A percentile compares a stretch with the other conserved stretches of the same genome.
Evolutionary conservation across 2,797 vertebrate species (phyloP).

Genomic region (Taenioides sp.): DNA sequence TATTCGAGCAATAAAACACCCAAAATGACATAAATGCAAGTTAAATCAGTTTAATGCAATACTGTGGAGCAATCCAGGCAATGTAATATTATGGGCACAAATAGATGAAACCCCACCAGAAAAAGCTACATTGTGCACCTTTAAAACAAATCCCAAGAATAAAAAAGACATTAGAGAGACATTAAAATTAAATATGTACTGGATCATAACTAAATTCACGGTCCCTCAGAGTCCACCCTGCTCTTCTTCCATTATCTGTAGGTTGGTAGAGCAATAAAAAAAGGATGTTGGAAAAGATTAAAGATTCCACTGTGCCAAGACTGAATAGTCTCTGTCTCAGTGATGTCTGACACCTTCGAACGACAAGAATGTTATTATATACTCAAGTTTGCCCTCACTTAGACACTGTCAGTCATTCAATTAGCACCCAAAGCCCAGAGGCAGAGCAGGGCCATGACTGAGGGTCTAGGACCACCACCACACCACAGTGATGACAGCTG

Average conservation of each 20-base stretch:
- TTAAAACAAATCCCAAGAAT: not conserved
- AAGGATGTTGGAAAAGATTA: constrained; percentile 19
- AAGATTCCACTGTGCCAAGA: constrained; percentile 32
- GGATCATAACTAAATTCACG: not conserved
- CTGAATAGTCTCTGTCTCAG: constrained; percentile 13
- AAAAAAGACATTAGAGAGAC: not conserved
- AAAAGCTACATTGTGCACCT: too few species aligned
- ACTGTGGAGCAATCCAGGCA: too few species aligned
- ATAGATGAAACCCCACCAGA: too few species aligned
- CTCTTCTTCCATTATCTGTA: not conserved
- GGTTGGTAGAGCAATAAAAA: constrained; percentile 17
- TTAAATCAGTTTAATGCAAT: too few species aligned
- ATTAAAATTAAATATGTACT: not conserved
- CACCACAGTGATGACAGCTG: not conserved
- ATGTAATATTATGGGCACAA: too few species aligned
- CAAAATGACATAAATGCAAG: too few species aligned
- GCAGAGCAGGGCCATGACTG: not conserved
- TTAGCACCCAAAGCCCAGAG: not conserved
- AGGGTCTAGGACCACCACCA: constrained; percentile 1
- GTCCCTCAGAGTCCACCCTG: not conserved
- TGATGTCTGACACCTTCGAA: constrained; percentile 14
- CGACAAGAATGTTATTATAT: constrained; percentile 9
- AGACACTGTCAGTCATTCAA: not conserved
- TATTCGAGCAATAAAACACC: too few species aligned
- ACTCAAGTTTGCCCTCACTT: not conserved